Percentiles rank a stretch among this genome's conserved stretches.
These are phyloP conservation scores for Mamestra configurata DNA, from an alignment of 1,140 invertebrate genomes.

Conservation along the genomic window DNA sequence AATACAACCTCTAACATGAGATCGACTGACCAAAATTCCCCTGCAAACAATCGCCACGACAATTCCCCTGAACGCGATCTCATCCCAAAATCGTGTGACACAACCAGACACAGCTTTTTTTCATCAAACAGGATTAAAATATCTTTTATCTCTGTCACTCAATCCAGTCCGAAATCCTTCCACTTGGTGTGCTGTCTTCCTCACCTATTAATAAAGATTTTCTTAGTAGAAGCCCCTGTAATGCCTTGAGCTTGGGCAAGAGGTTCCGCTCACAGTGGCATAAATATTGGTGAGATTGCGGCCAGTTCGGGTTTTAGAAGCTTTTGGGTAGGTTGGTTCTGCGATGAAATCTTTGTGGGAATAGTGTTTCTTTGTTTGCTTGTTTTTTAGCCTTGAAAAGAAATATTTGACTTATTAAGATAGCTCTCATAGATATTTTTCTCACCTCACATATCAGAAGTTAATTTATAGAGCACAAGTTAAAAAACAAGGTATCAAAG, in stretches of 20 bases:
- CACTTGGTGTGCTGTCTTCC: constrained; percentile 59
- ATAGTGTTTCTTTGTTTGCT: too few species aligned
- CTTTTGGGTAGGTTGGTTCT: neutral
- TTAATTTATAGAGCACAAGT: too few species aligned
- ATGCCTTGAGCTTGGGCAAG: constrained; percentile 51
- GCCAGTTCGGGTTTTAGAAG: neutral
- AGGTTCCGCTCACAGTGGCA: constrained; percentile 24
- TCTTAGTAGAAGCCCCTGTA: constrained; percentile 69
- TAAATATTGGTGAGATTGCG: constrained; percentile 41
- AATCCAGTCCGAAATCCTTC: constrained; percentile 58
- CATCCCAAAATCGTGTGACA: neutral
- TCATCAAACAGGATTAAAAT: constrained; percentile 69
- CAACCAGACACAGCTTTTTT: constrained; percentile 59
- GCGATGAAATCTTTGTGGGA: neutral
- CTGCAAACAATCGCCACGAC: neutral
- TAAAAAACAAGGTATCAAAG: too few species aligned
- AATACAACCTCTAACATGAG: too few species aligned
- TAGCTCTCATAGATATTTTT: too few species aligned
- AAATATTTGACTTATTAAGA: too few species aligned
- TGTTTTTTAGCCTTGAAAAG: too few species aligned
- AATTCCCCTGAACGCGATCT: neutral
- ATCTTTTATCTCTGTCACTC: constrained; percentile 74
- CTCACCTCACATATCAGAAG: too few species aligned
- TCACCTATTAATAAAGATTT: constrained; percentile 85
- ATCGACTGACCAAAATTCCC: neutral